phyloP scores from a whole-genome alignment of 1,140 invertebrate genomes.

The Microplitis demolitor region DNA sequence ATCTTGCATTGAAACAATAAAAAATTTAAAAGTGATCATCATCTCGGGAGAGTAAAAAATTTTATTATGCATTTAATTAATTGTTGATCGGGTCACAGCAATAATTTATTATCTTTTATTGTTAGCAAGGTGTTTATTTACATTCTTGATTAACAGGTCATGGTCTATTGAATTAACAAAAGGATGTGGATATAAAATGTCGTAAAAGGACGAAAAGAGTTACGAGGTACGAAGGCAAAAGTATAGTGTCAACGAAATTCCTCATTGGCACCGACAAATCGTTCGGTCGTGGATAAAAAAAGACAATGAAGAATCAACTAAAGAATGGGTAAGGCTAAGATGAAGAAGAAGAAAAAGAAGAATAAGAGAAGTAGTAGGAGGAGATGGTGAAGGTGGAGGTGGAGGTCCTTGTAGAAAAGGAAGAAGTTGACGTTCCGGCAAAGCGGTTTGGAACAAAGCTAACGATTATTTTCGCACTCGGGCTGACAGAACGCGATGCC shows the following conservation, averaged over 20 bases:
- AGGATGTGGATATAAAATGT: not conserved
- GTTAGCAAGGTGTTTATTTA: too few species aligned
- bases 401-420: not conserved
- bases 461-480: constrained; percentile 48
- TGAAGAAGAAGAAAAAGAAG: not conserved
- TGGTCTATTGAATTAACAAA: not conserved
- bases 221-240: constrained; percentile 22
- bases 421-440: not conserved
- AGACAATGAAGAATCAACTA: not conserved
- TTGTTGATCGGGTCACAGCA: too few species aligned
- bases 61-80: too few species aligned
- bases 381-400: not conserved
- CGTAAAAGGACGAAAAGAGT: constrained; percentile 6
- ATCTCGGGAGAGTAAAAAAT: too few species aligned
- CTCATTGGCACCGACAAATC: constrained; percentile 28
- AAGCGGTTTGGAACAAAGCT: constrained; percentile 35
- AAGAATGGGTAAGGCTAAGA: not conserved
- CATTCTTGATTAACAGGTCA: too few species aligned
- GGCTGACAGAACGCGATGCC: constrained; percentile 44
- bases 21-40: too few species aligned
- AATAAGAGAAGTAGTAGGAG: not conserved
- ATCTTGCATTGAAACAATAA: too few species aligned
- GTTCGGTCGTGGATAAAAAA: constrained; percentile 9
- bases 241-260: constrained; percentile 23
- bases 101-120: too few species aligned